Evolutionary conservation across 2,888 invertebrate species (phyloP).

Genomic region (Euplexia lucipara): DNA sequence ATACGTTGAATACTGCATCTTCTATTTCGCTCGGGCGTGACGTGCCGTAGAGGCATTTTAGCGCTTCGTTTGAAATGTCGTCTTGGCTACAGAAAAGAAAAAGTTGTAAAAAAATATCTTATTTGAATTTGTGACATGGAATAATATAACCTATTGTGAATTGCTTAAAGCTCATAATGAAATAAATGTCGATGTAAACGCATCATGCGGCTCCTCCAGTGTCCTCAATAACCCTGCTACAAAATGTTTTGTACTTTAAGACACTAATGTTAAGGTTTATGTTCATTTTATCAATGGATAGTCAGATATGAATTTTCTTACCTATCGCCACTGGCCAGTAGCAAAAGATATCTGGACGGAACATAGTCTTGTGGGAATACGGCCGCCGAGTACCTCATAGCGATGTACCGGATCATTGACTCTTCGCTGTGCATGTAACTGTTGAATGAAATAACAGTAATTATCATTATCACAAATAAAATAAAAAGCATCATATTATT

Average conservation of each 20-base stretch:
- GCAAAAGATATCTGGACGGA: conserved; percentile 95
- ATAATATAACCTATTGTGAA: background rate
- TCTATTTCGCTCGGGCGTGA: conserved; percentile 89
- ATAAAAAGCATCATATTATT: no score
- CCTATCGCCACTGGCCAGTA: conserved; percentile 96
- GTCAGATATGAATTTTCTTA: conserved; percentile 74
- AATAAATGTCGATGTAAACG: background rate
- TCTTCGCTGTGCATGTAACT: conserved; percentile 95
- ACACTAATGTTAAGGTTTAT: background rate
- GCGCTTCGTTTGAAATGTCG: conserved; percentile 94
- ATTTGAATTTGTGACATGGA: background rate
- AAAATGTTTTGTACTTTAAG: background rate
- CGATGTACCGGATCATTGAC: conserved; percentile 95
- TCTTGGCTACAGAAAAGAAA: conserved; percentile 90
- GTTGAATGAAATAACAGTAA: conserved; percentile 72
- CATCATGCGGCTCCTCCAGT: background rate
- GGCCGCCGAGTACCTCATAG: conserved; percentile 95
- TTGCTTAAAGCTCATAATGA: accelerated
- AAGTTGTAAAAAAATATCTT: no score
- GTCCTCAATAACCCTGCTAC: no score
- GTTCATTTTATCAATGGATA: no score
- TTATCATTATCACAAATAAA: no score
- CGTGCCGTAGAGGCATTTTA: conserved; percentile 94
- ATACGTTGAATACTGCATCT: conserved; percentile 86
- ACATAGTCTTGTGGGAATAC: conserved; percentile 96